Percentiles rank a stretch among this genome's conserved stretches.
Conservation (phyloP, 2,888 invertebrate species). For the Ophioninae sp. region DNA sequence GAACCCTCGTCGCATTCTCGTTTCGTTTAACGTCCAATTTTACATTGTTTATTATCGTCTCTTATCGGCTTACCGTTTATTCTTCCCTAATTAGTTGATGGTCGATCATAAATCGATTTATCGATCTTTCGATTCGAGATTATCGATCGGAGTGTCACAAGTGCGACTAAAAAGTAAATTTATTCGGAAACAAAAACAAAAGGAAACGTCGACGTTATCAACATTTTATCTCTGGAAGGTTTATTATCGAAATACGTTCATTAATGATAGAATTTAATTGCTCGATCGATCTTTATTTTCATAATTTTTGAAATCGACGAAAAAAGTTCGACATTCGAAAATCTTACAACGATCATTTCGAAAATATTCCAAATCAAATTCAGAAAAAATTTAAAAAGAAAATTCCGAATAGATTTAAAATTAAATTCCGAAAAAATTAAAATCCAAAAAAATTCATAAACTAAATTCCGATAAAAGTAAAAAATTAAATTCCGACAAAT, state of each 20-base stretch:
- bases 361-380: no score
- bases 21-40: conserved; percentile 16
- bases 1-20: conserved; percentile 21
- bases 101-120: neutral
- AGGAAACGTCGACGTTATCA: neutral
- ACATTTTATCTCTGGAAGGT: neutral
- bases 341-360: no score
- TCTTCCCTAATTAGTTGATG: neutral
- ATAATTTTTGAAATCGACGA: neutral
- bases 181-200: no score
- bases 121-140: neutral
- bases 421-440: no score
- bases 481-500: no score
- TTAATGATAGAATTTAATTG: neutral
- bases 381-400: no score
- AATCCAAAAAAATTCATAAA: no score
- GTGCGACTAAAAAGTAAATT: conserved; percentile 12
- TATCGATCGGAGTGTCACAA: conserved; percentile 19
- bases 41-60: neutral
- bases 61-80: neutral
- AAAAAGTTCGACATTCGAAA: no score
- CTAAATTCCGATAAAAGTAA: no score
- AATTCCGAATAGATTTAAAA: no score
- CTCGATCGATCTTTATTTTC: neutral
- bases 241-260: neutral